These are phyloP conservation scores for Dipodomys stephensi DNA, from an alignment of 2,113 vertebrate genomes.

Conservation along the genomic window DNA sequence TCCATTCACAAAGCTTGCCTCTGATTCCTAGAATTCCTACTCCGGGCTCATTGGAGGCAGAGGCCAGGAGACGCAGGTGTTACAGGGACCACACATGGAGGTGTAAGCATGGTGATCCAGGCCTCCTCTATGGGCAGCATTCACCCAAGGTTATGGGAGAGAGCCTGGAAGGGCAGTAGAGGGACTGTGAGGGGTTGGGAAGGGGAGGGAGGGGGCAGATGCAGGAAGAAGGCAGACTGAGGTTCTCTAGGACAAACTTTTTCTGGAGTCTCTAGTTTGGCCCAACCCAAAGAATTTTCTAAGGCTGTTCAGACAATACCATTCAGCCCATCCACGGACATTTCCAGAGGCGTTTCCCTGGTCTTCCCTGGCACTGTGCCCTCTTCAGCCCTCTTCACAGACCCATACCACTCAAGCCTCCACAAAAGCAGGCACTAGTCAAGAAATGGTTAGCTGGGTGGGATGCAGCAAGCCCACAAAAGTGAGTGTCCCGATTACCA, in stretches of 20 bases:
- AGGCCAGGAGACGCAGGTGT: background rate
- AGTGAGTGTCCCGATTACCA: background rate
- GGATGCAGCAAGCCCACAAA: too few relatives aligned
- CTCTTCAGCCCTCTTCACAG: background rate
- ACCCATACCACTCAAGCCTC: background rate
- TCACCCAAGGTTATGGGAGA: background rate
- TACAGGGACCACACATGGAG: background rate
- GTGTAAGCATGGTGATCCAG: background rate
- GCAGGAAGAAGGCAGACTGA: background rate
- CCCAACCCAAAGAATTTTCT: constrained; percentile 13
- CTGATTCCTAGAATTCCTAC: background rate
- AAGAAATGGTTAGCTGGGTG: background rate
- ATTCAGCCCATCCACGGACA: background rate
- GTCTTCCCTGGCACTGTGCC: background rate
- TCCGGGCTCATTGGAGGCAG: background rate
- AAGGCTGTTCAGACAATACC: background rate
- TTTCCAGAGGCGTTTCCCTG: background rate
- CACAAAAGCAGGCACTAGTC: background rate
- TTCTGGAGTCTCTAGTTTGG: background rate
- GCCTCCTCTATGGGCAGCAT: background rate
- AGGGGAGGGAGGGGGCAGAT: background rate
- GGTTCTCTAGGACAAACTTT: background rate
- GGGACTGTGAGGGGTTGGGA: too few relatives aligned
- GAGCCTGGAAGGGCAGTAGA: background rate
- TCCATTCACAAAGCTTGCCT: background rate